Base-by-base conservation (phyloP, 2,797 vertebrate genomes). In the Syngnathus rostellatus region DNA sequence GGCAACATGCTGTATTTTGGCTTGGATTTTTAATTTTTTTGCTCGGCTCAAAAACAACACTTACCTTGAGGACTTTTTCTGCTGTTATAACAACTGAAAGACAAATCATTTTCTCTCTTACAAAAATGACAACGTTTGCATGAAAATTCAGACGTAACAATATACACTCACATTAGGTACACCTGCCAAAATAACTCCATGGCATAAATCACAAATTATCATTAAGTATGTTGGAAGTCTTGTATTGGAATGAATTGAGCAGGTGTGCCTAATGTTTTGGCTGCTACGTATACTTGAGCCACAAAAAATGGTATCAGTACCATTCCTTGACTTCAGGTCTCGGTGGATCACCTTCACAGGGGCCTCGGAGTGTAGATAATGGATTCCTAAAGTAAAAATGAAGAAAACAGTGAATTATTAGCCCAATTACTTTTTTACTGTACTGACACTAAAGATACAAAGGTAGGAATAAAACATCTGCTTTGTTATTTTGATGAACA, bases 311-410 rank as follows among this genome's bases (percentile, higher is more conserved):
- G 11, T 21, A 17, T 40, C 1, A 1, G 92, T 93, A 99, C 97
- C 97, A 68, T 99, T 99, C 85, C 95, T 92, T 82, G 97, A 99
- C 81, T 99, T 99, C 60, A 99, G 91, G 85, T 99, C 97, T 87
- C 97, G 89, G 92, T 99, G 97, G 86, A 99, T 99, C 83, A 99
- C 97, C 82, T 93, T 97, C 25, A 99, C 88, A 0, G 97, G 97
- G 67, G 97, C 97, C 75, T 99, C 97, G 77, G 94, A 93, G 68
- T 99, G 97, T 85, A 99, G 93, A 81, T 99, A 99, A 82, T 99
- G 95, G 91, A 99, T 95, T 87, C 97, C 97, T 99, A 75, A 62
- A 71, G 60, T 8, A 31, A 63, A 73, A 72, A 77, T 17, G 72
- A 10, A 63, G 9, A 11, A 21, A 21, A 14, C 8, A 51, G 39